Evolutionary conservation across 2,113 vertebrate genomes (phyloP).

Genomic region (Nothocercus julius): DNA sequence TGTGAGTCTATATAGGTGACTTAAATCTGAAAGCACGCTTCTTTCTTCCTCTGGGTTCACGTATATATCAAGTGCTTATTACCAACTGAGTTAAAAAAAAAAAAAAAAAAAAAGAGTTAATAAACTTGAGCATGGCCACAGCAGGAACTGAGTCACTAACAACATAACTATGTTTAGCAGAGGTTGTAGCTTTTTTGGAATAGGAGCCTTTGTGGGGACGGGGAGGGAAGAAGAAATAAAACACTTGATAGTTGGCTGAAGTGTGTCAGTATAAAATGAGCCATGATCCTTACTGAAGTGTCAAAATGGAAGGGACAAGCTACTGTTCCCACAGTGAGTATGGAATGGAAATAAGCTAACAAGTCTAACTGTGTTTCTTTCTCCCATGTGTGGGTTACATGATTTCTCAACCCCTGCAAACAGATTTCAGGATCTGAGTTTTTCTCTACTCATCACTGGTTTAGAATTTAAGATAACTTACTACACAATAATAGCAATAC

Average conservation of each 20-base stretch:
- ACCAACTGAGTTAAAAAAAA: not conserved
- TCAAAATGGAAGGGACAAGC: not conserved
- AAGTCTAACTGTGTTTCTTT: no score
- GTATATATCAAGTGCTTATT: not conserved
- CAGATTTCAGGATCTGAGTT: accelerated
- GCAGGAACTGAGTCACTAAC: not conserved
- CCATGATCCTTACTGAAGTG: not conserved
- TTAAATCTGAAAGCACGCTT: not conserved
- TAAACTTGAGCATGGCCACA: not conserved
- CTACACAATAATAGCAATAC: not conserved
- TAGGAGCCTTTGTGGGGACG: not conserved
- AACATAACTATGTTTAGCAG: not conserved
- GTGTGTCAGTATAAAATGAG: not conserved
- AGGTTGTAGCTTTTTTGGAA: not conserved
- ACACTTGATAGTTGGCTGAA: not conserved
- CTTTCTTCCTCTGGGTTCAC: not conserved
- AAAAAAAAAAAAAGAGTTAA: not conserved
- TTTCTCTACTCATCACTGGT: accelerated
- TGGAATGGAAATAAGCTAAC: not conserved
- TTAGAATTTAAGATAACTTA: not conserved
- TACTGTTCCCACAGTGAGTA: not conserved
- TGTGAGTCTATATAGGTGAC: not conserved
- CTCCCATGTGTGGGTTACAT: not conserved
- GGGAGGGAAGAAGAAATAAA: not conserved
- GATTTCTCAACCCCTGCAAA: not conserved